phyloP scores from a whole-genome alignment of 2,113 vertebrate species.

The Xenotilapia longispinis region DNA sequence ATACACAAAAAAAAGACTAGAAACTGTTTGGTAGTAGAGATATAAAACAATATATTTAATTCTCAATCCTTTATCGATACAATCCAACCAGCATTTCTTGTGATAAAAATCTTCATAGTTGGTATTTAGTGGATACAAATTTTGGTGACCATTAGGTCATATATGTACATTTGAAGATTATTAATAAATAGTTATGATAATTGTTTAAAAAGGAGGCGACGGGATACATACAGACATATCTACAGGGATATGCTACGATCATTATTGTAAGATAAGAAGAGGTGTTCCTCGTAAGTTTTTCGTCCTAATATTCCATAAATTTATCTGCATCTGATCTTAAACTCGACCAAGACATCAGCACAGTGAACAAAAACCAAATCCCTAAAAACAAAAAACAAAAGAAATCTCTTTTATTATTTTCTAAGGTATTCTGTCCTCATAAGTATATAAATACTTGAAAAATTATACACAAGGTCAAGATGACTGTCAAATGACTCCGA shows the following conservation, averaged over 20 bases:
- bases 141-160: neutral
- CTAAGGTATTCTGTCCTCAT: constrained; percentile 19
- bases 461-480: neutral
- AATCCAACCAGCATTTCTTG: neutral
- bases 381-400: neutral
- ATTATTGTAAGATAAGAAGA: neutral
- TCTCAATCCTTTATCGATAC: neutral
- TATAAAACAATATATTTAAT: neutral
- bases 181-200: neutral
- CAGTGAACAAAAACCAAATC: neutral
- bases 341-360: neutral
- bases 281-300: neutral
- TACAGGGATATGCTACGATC: neutral
- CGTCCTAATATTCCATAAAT: fast-evolving
- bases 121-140: neutral
- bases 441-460: constrained; percentile 30
- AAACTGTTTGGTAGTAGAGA: neutral
- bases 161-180: neutral
- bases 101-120: neutral
- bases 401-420: fast-evolving
- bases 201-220: neutral
- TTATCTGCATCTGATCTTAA: neutral
- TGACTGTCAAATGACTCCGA: neutral
- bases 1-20: neutral
- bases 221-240: neutral